Evolutionary conservation across 2,797 vertebrate species (phyloP), one percentile per base, ranked within the genome.

Genomic region (Notolepis coatsorum): DNA sequence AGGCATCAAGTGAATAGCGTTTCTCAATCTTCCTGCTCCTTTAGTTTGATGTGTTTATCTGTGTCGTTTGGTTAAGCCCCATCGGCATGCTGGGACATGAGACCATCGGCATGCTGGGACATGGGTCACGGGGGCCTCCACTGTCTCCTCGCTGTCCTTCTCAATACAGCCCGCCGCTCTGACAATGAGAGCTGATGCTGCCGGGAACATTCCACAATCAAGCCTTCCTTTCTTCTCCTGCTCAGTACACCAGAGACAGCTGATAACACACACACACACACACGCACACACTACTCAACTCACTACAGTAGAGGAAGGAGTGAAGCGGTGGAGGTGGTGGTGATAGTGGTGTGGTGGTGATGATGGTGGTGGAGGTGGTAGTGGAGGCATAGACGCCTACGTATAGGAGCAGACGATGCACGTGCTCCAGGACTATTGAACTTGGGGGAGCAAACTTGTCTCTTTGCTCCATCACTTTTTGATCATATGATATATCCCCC

Each of bases 171-270:
- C 55, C 33, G 45, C 50, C 25, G 8, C 37, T 41, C 43, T 3
- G 15, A 65, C 66, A 45, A 58, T 25, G 7, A 43, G 18, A 72
- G 57, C 52, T 53, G 28, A 41, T 54, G 53, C 48, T 28, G 31
- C 38, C 21, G 33, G 21, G 15, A 24, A 71, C 73, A 82, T 81
- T 86, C 85, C 84, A 49, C 66, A 88, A 82, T 88, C 79, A 82
- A 67, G 33, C 43, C 52, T 27, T 27, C 48, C 65, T 77, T 84
- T 88, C 55, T 82, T 67, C 65, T 55, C 35, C 7, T 59, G 54
- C 39, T 68, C 24, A 46, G 41, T 62, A 73, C 65, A 75, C 54
- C 35, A 51, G 55, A 72, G 55, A 72, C 61, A 30, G 60, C 69
- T 62, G 85, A 82, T 77, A 77, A 75, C 47, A 66, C 28, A 28